These are phyloP conservation scores for Eulithis prunata DNA, from an alignment of 2,888 invertebrate species.

Conservation along the genomic window DNA sequence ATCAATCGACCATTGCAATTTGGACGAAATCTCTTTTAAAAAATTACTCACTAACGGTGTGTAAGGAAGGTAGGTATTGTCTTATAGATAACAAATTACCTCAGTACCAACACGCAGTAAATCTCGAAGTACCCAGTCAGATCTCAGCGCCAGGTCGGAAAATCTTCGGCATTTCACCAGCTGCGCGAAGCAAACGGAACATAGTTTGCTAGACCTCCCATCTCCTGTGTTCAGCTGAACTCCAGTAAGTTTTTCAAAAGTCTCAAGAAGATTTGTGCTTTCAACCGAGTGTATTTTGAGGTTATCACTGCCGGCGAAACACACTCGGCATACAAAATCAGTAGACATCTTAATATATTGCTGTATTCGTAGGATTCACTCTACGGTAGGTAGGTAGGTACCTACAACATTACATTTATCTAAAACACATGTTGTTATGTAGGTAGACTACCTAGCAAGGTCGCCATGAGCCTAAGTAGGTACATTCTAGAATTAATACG, in stretches of 20 bases:
- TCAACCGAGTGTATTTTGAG: not conserved
- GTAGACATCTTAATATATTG: not conserved
- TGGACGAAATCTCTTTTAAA: too few species aligned
- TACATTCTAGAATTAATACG: too few species aligned
- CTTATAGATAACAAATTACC: not conserved
- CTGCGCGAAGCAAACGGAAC: conserved; percentile 7
- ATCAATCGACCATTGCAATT: not conserved
- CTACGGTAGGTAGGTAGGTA: not conserved
- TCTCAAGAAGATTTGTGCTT: not conserved
- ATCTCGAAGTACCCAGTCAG: not conserved
- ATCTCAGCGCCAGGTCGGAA: not conserved
- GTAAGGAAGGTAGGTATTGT: too few species aligned
- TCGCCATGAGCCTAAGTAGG: too few species aligned
- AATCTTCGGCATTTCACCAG: conserved; percentile 14
- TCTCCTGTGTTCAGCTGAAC: conserved; percentile 9
- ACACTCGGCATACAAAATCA: conserved; percentile 2
- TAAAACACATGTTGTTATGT: too few species aligned
- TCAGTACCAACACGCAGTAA: not conserved
- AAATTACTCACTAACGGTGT: too few species aligned
- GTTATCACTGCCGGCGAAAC: not conserved
- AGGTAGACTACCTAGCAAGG: too few species aligned
- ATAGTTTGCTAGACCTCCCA: not conserved
- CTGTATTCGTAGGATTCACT: not conserved
- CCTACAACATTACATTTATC: not conserved
- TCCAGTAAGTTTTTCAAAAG: conserved; percentile 1